These are phyloP conservation scores for Phyllotreta cruciferae DNA, from an alignment of 2,888 invertebrate genomes.

Conservation along the genomic window DNA sequence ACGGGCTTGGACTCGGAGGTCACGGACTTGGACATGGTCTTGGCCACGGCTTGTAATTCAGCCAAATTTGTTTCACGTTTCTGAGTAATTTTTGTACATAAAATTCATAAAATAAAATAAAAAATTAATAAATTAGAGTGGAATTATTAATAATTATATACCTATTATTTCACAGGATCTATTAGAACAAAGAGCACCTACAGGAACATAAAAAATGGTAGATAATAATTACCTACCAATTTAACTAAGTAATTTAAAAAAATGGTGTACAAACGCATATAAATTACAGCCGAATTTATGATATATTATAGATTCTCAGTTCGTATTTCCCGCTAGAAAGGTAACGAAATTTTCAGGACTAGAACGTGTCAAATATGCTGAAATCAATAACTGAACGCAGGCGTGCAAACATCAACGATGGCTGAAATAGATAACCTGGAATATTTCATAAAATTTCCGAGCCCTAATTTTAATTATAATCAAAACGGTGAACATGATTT, in stretches of 20 bases:
- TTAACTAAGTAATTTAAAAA: too few relatives aligned
- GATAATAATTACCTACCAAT: too few relatives aligned
- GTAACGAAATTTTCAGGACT: too few relatives aligned
- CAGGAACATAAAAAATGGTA: too few relatives aligned
- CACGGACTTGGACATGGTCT: slow-evolving; percentile 16
- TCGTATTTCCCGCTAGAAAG: too few relatives aligned
- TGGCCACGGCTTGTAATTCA: slow-evolving; percentile 32
- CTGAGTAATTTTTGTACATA: not conserved
- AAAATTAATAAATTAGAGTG: not conserved
- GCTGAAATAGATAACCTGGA: slow-evolving; percentile 63
- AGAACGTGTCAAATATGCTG: too few relatives aligned
- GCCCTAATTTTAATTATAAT: slow-evolving; percentile 60
- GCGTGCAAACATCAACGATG: slow-evolving; percentile 44
- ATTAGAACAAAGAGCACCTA: too few relatives aligned
- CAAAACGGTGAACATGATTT: slow-evolving; percentile 56
- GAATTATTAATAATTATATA: not conserved
- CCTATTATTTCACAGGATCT: too few relatives aligned
- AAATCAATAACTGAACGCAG: too few relatives aligned
- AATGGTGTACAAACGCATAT: too few relatives aligned
- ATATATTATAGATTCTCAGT: not conserved
- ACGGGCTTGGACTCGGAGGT: slow-evolving; percentile 8
- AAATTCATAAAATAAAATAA: not conserved
- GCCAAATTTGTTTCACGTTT: not conserved
- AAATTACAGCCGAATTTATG: too few relatives aligned
- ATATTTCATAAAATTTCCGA: slow-evolving; percentile 70